Base-by-base conservation (phyloP, 2,113 vertebrate species). In the Leuciscus idus region DNA sequence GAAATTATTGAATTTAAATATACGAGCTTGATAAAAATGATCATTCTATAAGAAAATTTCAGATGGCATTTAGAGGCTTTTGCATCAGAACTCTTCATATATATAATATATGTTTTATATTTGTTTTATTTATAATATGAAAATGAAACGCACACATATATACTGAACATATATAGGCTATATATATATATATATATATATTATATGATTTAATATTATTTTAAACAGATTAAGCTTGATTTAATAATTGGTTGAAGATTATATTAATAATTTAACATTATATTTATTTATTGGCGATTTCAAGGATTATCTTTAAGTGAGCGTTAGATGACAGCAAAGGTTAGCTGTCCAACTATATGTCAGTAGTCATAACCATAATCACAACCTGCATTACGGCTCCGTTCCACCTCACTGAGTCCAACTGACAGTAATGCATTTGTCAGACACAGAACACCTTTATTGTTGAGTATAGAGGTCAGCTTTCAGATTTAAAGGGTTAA, bases 401-500 rank as follows among this genome's bases (percentile, higher is more conserved):
- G 61, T 81, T 70, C 46, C 43, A 15, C 62, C 62, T 82, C 81
- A 13, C 43, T 46, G 62, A 36, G 62, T 68, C 17, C 61, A 4
- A 33, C 48, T 70, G 81, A 82, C 81, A 82, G 62, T 82, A 70
- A 82, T 55, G 81, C 62, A 82, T 82, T 82, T 82, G 81, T 70
- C 62, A 50, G 79, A 64, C 39, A 64, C 23, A 19, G 13, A 64
- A 66, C 26, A 48, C 39, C 59, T 70, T 23, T 33, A 70, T 33
- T 70, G 43, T 66, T 81, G 81, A 23, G 28, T n/a, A 52, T 17
- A 70, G 62, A 33, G 62, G 62, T 82, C 81, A 70, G 28, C 6
- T 70, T 36, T 55, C 19, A 30, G 64, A 33, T 82, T 82, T 52
- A 52, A 52, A 52, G 64, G 64, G 81, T 82, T 70, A n/a, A 82